Conservation (phyloP, 2,113 vertebrate species). For the Phaetusa simplex region DNA sequence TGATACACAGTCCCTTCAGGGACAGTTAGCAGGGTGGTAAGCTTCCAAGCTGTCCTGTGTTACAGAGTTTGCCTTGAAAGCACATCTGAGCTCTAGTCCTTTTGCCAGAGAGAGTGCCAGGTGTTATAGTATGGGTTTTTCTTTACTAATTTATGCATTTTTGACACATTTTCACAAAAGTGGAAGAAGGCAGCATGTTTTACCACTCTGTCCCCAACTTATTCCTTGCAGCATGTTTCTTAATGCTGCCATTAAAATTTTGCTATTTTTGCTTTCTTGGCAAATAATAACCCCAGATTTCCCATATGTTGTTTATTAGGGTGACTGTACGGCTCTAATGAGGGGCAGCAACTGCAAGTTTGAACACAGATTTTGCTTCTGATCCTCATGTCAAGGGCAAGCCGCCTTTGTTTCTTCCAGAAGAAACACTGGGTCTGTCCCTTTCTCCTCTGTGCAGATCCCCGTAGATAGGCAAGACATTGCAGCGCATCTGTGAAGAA, state of each 20-base stretch:
- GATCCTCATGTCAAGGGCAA: background rate
- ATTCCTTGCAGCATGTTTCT: background rate
- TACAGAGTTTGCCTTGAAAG: background rate
- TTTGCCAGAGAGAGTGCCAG: background rate
- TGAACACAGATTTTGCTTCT: slow-evolving; percentile 20
- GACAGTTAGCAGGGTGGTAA: background rate
- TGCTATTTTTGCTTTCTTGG: slow-evolving; percentile 43
- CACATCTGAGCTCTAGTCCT: background rate
- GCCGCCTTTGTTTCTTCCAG: background rate
- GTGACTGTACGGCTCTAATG: background rate
- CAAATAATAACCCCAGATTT: background rate
- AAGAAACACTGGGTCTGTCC: background rate
- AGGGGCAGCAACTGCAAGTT: slow-evolving; percentile 24
- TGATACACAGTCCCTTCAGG: background rate
- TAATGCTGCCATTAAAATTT: slow-evolving; percentile 3
- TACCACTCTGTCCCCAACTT: background rate
- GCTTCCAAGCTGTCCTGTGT: background rate
- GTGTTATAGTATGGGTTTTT: background rate
- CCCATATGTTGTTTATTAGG: slow-evolving; percentile 56
- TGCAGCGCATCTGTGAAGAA: background rate
- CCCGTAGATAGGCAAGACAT: background rate
- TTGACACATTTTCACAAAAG: background rate
- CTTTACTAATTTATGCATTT: slow-evolving; percentile 5
- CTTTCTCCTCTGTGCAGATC: background rate
- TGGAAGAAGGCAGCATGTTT: background rate